Conservation (phyloP, 2,113 vertebrate genomes). For the Neomonachus schauinslandi region DNA sequence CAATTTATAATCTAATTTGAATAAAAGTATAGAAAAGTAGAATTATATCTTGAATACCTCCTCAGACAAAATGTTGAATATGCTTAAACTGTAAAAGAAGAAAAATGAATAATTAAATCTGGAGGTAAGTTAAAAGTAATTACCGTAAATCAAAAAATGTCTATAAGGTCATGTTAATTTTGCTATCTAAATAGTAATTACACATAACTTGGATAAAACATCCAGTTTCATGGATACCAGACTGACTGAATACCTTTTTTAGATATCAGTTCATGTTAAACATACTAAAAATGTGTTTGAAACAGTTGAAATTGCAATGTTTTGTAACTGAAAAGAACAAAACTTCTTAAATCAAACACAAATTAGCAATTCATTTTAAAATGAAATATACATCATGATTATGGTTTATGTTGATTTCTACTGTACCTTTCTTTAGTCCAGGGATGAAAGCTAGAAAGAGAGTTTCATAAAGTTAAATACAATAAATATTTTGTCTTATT, state of each 20-base stretch:
- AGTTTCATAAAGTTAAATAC: conserved; percentile 68
- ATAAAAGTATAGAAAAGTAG: neutral
- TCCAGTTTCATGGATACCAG: neutral
- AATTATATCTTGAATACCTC: neutral
- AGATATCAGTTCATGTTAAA: conserved; percentile 16
- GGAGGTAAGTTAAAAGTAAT: neutral
- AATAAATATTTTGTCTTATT: conserved; percentile 13
- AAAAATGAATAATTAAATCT: neutral
- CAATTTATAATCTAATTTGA: neutral
- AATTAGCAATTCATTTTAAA: neutral
- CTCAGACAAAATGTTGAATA: neutral
- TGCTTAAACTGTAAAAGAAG: neutral
- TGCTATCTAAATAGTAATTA: conserved; percentile 5
- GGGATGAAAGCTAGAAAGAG: conserved; percentile 76
- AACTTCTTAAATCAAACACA: conserved; percentile 14
- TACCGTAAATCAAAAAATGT: neutral
- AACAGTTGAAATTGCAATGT: conserved; percentile 32
- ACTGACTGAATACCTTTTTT: neutral
- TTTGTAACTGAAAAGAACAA: neutral
- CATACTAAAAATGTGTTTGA: conserved; percentile 30
- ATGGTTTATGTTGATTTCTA: conserved; percentile 50
- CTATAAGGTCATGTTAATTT: neutral
- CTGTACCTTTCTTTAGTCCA: conserved; percentile 80
- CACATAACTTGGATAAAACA: neutral
- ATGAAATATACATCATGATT: conserved; percentile 49